phyloP scores from a whole-genome alignment of 1,140 invertebrate genomes.

The Halyomorpha halys region DNA sequence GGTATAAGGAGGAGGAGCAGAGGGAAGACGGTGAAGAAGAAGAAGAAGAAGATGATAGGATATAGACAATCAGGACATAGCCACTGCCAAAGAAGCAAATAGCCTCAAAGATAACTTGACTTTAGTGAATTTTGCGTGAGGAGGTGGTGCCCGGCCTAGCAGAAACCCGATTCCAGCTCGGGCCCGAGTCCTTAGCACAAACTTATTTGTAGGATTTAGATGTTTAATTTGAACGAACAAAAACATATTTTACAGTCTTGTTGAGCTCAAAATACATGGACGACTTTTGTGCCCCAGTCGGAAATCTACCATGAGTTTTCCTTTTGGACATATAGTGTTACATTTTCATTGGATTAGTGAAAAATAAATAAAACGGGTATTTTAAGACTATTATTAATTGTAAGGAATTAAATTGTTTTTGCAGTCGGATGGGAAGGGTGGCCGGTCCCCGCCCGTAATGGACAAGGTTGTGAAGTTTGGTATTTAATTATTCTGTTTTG shows the following conservation, averaged over 20 bases:
- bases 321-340: slow-evolving; percentile 7
- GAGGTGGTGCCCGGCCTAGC: slow-evolving; percentile 10
- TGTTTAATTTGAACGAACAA: slow-evolving; percentile 14
- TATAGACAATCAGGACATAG: slow-evolving; percentile 23
- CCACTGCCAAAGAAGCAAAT: slow-evolving; percentile 11
- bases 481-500: slow-evolving; percentile 12
- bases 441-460: background rate
- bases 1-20: slow-evolving; percentile 76
- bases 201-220: slow-evolving; percentile 17
- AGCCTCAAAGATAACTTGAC: slow-evolving; percentile 6
- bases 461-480: background rate
- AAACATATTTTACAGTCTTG: slow-evolving; percentile 9
- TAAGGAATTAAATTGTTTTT: slow-evolving; percentile 5
- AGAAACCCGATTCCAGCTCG: background rate
- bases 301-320: slow-evolving; percentile 7
- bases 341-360: slow-evolving; percentile 16
- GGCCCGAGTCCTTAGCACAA: slow-evolving; percentile 18
- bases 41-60: slow-evolving; percentile 37
- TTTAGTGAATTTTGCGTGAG: slow-evolving; percentile 15
- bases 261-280: slow-evolving; percentile 13
- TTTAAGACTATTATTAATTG: slow-evolving; percentile 9
- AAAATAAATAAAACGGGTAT: slow-evolving; percentile 17
- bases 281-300: slow-evolving; percentile 5
- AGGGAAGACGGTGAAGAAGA: slow-evolving; percentile 63
- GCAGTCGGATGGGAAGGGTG: background rate